phyloP scores from a whole-genome alignment of 2,888 invertebrate genomes.

The Temnothorax ravouxi region DNA sequence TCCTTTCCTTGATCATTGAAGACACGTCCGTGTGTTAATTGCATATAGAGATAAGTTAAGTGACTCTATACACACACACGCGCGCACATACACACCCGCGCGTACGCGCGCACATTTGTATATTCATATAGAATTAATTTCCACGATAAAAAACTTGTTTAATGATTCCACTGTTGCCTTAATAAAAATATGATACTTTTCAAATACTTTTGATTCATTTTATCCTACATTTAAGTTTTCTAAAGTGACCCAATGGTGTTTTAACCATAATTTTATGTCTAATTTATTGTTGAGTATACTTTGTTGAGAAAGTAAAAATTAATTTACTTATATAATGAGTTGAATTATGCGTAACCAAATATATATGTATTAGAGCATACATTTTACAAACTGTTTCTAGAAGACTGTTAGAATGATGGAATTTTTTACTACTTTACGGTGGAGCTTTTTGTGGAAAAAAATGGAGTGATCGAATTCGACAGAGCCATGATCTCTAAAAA shows the following conservation, averaged over 20 bases:
- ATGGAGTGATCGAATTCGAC: too few species aligned
- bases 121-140: conserved; percentile 48
- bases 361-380: too few species aligned
- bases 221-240: not conserved
- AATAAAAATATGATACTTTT: conserved; percentile 77
- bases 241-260: not conserved
- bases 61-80: not conserved
- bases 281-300: not conserved
- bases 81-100: not conserved
- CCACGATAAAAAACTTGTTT: conserved; percentile 69
- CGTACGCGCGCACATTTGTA: not conserved
- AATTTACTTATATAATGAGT: too few species aligned
- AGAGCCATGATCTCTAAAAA: too few species aligned
- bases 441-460: too few species aligned
- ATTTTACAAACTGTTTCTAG: too few species aligned
- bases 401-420: too few species aligned
- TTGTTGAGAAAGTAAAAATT: too few species aligned
- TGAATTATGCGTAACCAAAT: too few species aligned
- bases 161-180: conserved; percentile 68
- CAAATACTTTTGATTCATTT: conserved; percentile 39
- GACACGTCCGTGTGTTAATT: conserved; percentile 59
- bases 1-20: conserved; percentile 44
- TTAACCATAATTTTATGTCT: not conserved
- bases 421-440: too few species aligned
- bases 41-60: not conserved